Evolutionary conservation across 2,113 vertebrate species (phyloP), one percentile per base, ranked within the genome.

Genomic region (Hippocampus mohnikei): DNA sequence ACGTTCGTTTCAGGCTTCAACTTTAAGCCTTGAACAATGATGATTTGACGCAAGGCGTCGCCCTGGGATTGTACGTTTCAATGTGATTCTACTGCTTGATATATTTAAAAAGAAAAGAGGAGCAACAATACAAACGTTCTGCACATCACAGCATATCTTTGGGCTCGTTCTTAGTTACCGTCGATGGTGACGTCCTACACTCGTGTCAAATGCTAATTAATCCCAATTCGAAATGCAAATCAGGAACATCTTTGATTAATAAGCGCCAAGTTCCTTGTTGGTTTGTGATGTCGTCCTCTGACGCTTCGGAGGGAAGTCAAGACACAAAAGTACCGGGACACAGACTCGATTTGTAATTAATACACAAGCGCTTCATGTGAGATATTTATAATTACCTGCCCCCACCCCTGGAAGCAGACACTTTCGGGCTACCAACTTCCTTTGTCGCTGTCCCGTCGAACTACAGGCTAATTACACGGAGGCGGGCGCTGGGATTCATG

Each of bases 171-270:
- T 37, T 37, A n/a, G n/a, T n/a, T n/a, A 6, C 33, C 33, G 33
- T 37, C 33, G 5, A 37, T 37, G 33, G 33, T 37, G 33, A 37
- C 33, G 33, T 37, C 33, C 18, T 23, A 56, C 20, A 13, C 55
- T 5, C 23, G 13, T 9, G 12, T 4, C 1, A 27, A 18, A 59
- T 29, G 71, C 80, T 85, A 80, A 78, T 89, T 91, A 91, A 91
- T 82, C 84, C 78, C 84, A 83, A 91, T 92, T 89, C 91, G 84
- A 89, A 90, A 92, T 91, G 91, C 89, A 92, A 91, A 91, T 90
- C 74, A 88, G 84, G 66, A 76, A 79, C 33, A 88, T 87, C 87
- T 91, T 90, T 92, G 88, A 92, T 92, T 92, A 92, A 91, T 66
- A 70, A 70, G 60, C 71, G 66, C 72, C 20, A 5, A 81, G 83